A percentile compares a stretch with the other conserved stretches of the same genome.
Conservation (phyloP, 1,140 invertebrate species). For the Eriocheir sinensis region DNA sequence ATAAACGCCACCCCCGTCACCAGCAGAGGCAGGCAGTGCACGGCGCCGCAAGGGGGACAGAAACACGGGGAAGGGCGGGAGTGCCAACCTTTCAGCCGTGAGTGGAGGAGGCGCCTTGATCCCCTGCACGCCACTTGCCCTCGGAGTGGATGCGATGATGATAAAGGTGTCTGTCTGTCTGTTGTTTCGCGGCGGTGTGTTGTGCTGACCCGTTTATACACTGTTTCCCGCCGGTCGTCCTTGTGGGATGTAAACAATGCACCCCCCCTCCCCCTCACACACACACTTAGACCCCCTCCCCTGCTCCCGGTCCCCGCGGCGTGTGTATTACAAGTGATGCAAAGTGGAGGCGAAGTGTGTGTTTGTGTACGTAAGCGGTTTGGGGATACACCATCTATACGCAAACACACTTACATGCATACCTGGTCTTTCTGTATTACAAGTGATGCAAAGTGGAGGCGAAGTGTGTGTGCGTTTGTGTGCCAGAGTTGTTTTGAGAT, state of each 20-base stretch:
- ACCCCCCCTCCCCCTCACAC: too few relatives aligned
- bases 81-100: background rate
- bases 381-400: too few relatives aligned
- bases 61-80: background rate
- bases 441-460: background rate
- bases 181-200: background rate
- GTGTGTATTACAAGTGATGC: background rate
- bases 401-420: too few relatives aligned
- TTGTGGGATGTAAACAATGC: background rate
- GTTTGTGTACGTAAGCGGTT: too few relatives aligned
- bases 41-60: background rate
- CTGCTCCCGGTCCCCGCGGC: too few relatives aligned
- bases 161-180: slow-evolving; percentile 9
- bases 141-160: background rate
- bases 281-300: too few relatives aligned
- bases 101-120: background rate
- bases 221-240: background rate
- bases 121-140: background rate
- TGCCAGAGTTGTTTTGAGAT: too few relatives aligned
- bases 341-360: too few relatives aligned
- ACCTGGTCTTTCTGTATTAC: too few relatives aligned
- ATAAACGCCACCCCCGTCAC: background rate
- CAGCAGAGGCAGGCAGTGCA: background rate
- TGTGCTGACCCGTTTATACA: slow-evolving; percentile 19
- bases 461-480: too few relatives aligned